These are phyloP conservation scores for Apamea epomidion DNA, from an alignment of 2,888 invertebrate species.

Conservation along the genomic window DNA sequence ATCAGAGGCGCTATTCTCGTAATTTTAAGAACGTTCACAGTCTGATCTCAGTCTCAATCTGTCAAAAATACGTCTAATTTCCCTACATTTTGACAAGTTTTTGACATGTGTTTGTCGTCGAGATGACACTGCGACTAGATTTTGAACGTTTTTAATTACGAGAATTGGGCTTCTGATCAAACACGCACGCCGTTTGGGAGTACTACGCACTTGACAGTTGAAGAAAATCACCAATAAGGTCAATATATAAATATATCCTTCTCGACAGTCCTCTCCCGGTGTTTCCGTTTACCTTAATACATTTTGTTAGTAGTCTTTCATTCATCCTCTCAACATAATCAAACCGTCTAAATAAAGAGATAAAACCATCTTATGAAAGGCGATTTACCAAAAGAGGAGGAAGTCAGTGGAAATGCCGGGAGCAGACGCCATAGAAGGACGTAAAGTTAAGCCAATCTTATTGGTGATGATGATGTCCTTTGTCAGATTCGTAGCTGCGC, in stretches of 20 bases:
- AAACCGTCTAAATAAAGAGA: neutral
- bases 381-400: conserved; percentile 12
- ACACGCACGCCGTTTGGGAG: neutral
- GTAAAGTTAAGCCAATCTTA: conserved; percentile 26
- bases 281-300: neutral
- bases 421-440: neutral
- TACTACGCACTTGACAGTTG: neutral
- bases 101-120: no score
- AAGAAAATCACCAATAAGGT: no score
- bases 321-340: neutral
- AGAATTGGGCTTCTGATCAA: neutral
- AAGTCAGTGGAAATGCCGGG: conserved; percentile 7
- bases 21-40: no score
- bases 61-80: no score
- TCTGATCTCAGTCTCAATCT: no score
- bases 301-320: neutral
- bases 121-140: no score
- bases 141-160: no score
- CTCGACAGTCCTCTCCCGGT: neutral
- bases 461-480: conserved; percentile 38
- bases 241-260: no score
- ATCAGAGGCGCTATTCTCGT: neutral
- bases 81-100: no score
- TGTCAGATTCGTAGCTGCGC: neutral
- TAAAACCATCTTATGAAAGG: neutral